phyloP scores from a whole-genome alignment of 1,140 invertebrate genomes.

The Drosophila neocordata region DNA sequence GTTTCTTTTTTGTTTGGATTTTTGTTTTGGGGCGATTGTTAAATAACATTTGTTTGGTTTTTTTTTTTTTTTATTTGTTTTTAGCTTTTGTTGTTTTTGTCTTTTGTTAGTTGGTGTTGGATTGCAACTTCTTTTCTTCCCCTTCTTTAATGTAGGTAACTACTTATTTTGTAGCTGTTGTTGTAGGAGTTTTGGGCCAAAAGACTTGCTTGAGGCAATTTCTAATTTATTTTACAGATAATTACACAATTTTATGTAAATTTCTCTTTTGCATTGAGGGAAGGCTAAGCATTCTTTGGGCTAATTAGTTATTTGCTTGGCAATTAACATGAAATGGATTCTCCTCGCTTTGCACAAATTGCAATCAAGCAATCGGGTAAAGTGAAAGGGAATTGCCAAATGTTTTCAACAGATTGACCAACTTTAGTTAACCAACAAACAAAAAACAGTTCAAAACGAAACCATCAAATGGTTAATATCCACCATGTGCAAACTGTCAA shows the following conservation, averaged over 20 bases:
- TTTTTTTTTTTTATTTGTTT: conserved; percentile 20
- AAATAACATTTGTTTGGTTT: conserved; percentile 61
- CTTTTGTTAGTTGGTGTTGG: conserved; percentile 32
- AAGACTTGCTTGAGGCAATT: conserved; percentile 52
- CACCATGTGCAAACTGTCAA: conserved; percentile 53
- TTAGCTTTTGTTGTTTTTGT: conserved; percentile 29
- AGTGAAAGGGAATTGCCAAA: conserved; percentile 79
- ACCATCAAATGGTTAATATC: conserved; percentile 70
- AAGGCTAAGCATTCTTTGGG: conserved; percentile 56
- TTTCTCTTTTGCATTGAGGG: conserved; percentile 67
- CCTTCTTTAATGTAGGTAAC: conserved; percentile 12
- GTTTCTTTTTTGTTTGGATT: conserved; percentile 54
- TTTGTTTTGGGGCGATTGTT: conserved; percentile 43
- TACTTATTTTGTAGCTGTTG: background rate
- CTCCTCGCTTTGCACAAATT: conserved; percentile 57
- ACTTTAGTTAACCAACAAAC: conserved; percentile 9
- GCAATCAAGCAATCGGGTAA: conserved; percentile 68
- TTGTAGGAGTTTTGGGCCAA: conserved; percentile 63
- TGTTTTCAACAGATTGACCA: conserved; percentile 60
- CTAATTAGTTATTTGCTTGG: conserved; percentile 78
- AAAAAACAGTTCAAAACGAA: conserved; percentile 49
- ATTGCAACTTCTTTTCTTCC: conserved; percentile 55
- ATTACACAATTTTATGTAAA: conserved; percentile 81
- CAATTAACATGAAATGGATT: conserved; percentile 62
- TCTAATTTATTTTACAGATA: conserved; percentile 61